A percentile compares a stretch with the other conserved stretches of the same genome.
These are phyloP conservation scores for Heptranchias perlo DNA, from an alignment of 2,113 vertebrate genomes.

Conservation along the genomic window DNA sequence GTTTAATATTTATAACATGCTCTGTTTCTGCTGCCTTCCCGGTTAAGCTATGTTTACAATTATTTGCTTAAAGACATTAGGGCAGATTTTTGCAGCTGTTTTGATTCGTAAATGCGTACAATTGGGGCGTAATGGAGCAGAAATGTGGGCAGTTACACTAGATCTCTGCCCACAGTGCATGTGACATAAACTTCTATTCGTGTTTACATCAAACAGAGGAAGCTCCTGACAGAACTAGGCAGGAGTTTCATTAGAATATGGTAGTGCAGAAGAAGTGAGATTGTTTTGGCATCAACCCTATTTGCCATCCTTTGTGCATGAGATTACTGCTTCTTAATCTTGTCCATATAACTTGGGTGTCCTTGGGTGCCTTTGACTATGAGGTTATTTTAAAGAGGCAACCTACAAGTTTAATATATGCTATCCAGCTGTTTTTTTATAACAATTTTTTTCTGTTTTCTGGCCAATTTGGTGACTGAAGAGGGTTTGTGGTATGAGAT, in stretches of 20 bases:
- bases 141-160: neutral
- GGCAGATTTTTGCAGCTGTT: neutral
- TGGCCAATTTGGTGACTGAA: too few species aligned
- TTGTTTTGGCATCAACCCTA: neutral
- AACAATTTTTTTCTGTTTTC: too few species aligned
- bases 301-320: neutral
- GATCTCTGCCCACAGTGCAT: too few species aligned
- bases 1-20: neutral
- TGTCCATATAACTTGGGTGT: too few species aligned
- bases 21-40: neutral
- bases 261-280: neutral
- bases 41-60: neutral
- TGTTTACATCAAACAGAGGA: neutral
- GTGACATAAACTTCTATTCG: neutral
- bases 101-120: neutral
- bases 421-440: too few species aligned
- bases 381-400: too few species aligned
- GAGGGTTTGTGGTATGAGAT: too few species aligned
- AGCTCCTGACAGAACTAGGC: neutral
- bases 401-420: too few species aligned
- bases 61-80: neutral
- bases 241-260: neutral
- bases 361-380: too few species aligned
- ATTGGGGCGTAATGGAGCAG: neutral
- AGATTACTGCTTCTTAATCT: too few species aligned